Evolutionary conservation across 2,113 vertebrate species (phyloP), one percentile per base, ranked within the genome.

Genomic region (Ivindomyrus marchei): DNA sequence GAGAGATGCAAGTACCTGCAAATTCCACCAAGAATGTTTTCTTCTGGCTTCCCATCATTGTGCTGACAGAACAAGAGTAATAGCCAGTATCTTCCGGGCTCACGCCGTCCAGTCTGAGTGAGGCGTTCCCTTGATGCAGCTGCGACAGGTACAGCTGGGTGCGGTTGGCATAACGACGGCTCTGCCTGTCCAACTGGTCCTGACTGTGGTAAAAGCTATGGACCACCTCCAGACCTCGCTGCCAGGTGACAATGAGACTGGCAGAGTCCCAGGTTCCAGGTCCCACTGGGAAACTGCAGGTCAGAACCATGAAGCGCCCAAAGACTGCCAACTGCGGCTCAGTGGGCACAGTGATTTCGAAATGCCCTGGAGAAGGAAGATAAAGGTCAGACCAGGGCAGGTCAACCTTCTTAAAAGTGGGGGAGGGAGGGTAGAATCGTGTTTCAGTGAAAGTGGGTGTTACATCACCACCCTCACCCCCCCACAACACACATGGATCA

Each of bases 21-120:
- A 93, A 85, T 46, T 90, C 90, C 9, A 94, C 31, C 10, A 0
- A 0, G 36, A 94, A 92, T 31, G 89, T 93, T 77, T 92, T 94
- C 89, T 56, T 93, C 88, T 93, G 91, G 45, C 85, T 92, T 77
- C 93, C 93, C 31, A 85, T 52, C 47, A 83, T 52, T 0, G 91
- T 93, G 91, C 91, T 93, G 56, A 94, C 49, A 6, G 89, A 91
- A 86, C 93, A 94, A 53, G 90, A 90, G 90, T 94, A 94, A 3
- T 90, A 7, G 1, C 93, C 94, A 2, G 62, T 42, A 1, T 94
- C 93, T 36, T 91, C 90, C 2, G 87, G 83, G 50, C 46, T 89
- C 83, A 90, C 53, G 21, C 3, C 58, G 4, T 93, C 85, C 92
- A 94, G 92, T 3, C 53, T 85, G 87, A 94, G 92, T 3, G 94